Evolutionary conservation across 2,888 invertebrate genomes (phyloP).

Genomic region (Phengaris alcon): DNA sequence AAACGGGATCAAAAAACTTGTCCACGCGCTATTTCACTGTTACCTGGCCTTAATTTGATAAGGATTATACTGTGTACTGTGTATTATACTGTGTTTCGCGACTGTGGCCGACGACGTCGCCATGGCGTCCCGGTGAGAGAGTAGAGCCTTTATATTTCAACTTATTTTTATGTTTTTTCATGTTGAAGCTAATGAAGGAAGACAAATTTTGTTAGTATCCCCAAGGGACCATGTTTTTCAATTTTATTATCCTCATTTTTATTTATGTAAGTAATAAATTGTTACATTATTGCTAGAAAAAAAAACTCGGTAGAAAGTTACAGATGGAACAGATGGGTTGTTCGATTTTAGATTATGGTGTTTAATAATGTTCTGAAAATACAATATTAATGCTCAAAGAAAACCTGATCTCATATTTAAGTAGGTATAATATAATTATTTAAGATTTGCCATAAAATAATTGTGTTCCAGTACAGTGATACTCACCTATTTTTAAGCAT

Average conservation of each 20-base stretch:
- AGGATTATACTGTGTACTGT: too few relatives aligned
- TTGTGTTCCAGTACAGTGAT: background rate
- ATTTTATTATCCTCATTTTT: background rate
- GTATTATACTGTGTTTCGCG: too few relatives aligned
- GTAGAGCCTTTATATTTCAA: background rate
- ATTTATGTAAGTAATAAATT: background rate
- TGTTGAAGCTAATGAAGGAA: background rate
- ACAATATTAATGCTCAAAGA: too few relatives aligned
- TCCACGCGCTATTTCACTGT: too few relatives aligned
- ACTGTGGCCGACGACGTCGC: too few relatives aligned
- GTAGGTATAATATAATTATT: background rate
- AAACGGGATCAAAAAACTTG: too few relatives aligned
- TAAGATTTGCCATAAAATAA: constrained; percentile 14
- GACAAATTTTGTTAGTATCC: constrained; percentile 13
- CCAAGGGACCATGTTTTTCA: constrained; percentile 18
- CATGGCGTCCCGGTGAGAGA: too few relatives aligned
- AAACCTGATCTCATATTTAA: too few relatives aligned
- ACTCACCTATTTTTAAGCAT: background rate
- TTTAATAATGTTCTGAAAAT: too few relatives aligned
- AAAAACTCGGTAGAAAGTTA: background rate
- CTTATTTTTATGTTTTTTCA: constrained; percentile 13
- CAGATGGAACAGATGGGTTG: constrained; percentile 1
- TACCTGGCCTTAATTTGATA: too few relatives aligned
- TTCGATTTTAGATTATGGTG: background rate
- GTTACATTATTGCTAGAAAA: background rate